These are phyloP conservation scores for Sebastes minor DNA, from an alignment of 2,797 vertebrate genomes.

Conservation along the genomic window DNA sequence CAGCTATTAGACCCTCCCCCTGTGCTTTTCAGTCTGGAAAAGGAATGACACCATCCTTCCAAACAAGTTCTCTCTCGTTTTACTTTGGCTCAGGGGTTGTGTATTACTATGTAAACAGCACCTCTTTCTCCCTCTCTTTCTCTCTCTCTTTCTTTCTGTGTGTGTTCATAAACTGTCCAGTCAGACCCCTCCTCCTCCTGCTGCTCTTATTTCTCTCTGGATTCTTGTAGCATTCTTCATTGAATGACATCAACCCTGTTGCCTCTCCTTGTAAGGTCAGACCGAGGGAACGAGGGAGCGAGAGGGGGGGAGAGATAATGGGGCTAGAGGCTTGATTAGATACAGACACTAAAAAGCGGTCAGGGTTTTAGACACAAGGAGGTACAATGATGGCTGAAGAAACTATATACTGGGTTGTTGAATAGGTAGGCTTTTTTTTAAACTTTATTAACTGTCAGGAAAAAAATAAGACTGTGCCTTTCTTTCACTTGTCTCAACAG, in stretches of 20 bases:
- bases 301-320: conserved; percentile 79
- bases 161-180: conserved; percentile 61
- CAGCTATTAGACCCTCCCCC: conserved; percentile 79
- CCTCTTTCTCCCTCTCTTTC: conserved; percentile 46
- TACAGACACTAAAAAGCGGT: conserved; percentile 74
- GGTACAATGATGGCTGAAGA: conserved; percentile 26
- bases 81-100: conserved; percentile 73
- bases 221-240: conserved; percentile 88
- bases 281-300: conserved; percentile 74
- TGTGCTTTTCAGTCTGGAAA: conserved; percentile 74
- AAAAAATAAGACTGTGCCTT: background rate
- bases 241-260: conserved; percentile 87
- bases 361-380: conserved; percentile 45
- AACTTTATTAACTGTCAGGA: conserved; percentile 13
- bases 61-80: conserved; percentile 86
- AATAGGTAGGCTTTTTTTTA: background rate
- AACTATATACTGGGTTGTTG: conserved; percentile 1
- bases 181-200: conserved; percentile 43
- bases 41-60: conserved; percentile 86
- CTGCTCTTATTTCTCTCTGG: conserved; percentile 67
- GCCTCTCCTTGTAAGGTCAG: conserved; percentile 90
- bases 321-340: conserved; percentile 80
- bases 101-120: conserved; percentile 79
- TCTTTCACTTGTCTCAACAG: conserved; percentile 42
- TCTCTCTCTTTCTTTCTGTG: conserved; percentile 10